Base-by-base conservation (phyloP, 2,797 vertebrate genomes). In the Sciaenops ocellatus region DNA sequence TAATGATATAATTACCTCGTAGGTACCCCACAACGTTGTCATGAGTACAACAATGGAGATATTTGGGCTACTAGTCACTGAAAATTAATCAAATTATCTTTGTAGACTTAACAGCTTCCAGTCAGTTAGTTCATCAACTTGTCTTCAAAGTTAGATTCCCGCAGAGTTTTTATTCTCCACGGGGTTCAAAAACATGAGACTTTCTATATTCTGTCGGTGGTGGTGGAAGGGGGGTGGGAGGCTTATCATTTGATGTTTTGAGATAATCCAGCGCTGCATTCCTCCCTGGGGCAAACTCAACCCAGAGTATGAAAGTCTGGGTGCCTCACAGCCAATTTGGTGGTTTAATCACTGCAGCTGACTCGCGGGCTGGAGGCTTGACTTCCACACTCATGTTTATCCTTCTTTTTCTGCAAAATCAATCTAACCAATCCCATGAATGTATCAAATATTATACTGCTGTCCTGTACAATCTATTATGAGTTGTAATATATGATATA, bases 191-290 rank as follows among this genome's bases (percentile, higher is more conserved):
- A 86, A 67, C 71, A 75, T 64, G 65, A 65, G 63, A 69, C 56
- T 63, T 79, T 87, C n/a, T 75, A 20, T 81, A 84, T 76, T 48
- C 69, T 61, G 38, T 73, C 76, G 42, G 82, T 71, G 38, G 38
- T 48, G 55, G 76, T 1, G 22, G 69, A 56, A 42, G 13, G 13
- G 42, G 34, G 28, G 15, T 7, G 24, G 64, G 79, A 68, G 52
- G 75, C 22, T 85, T 80, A 84, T 87, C 76, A 77, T 84, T 83
- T 74, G 63, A 82, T 78, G 84, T 83, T 85, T 84, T 83, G 69
- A 81, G 79, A 69, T 90, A 90, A 91, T 92, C 90, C 82, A 71
- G 38, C 3, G 2, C 64, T 56, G 3, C 83, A 91, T 90, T 92
- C 89, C 87, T 83, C 64, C 41, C 59, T 38, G 17, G 69, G 81